Conservation (phyloP, 2,797 vertebrate species). For the Platyrinchus mystaceus region DNA sequence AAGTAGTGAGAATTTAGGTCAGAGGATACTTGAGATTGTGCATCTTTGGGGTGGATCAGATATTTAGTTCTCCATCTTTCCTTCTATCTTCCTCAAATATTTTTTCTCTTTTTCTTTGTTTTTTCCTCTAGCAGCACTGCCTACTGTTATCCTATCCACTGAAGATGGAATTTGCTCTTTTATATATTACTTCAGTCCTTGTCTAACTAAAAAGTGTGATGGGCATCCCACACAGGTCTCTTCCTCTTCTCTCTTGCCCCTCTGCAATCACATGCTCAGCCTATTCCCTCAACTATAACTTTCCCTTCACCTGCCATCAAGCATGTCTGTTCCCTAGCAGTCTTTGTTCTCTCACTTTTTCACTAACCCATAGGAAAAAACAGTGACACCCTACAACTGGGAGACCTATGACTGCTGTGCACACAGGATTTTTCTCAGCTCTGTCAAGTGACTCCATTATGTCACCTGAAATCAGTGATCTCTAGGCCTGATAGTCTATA, state of each 20-base stretch:
- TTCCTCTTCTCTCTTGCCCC: neutral
- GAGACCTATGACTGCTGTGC: neutral
- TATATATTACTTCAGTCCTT: neutral
- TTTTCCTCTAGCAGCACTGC: neutral
- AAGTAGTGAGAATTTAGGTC: neutral
- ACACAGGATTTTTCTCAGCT: neutral
- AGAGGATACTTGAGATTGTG: neutral
- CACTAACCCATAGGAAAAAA: neutral
- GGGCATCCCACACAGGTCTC: neutral
- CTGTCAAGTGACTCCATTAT: neutral
- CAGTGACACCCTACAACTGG: neutral
- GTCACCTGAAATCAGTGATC: neutral
- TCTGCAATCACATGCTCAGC: neutral
- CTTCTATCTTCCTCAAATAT: neutral
- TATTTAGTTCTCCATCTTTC: neutral
- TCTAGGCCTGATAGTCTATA: neutral
- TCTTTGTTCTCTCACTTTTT: neutral
- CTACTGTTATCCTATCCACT: neutral
- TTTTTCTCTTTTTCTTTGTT: fast-evolving
- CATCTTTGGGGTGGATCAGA: neutral
- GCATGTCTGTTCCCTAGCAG: neutral
- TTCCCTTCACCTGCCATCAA: neutral
- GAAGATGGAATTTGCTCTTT: neutral
- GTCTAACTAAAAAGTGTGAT: neutral
- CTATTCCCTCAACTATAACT: neutral